phyloP scores from a whole-genome alignment of 2,888 invertebrate species.

The Linnaemya tessellans region DNA sequence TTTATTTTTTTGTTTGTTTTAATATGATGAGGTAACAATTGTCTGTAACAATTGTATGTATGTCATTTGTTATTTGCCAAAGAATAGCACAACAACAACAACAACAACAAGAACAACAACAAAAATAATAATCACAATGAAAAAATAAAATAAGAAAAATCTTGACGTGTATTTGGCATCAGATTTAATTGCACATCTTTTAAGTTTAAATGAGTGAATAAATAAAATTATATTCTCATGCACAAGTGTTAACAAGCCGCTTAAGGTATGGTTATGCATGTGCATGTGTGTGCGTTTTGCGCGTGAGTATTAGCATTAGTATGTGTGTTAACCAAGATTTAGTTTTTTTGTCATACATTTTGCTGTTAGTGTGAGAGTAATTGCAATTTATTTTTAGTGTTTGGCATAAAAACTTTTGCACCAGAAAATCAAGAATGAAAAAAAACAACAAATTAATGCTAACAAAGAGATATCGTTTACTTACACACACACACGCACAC shows the following conservation, averaged over 20 bases:
- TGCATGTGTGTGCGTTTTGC: neutral
- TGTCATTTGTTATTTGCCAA: constrained; percentile 64
- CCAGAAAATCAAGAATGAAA: constrained; percentile 4
- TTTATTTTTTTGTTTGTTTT: constrained; percentile 59
- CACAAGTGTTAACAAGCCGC: constrained; percentile 44
- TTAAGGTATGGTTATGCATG: neutral
- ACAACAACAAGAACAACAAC: constrained; percentile 21
- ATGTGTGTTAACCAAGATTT: constrained; percentile 31
- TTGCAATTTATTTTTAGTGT: constrained; percentile 57
- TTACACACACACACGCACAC: too few relatives aligned
- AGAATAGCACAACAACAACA: constrained; percentile 35
- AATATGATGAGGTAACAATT: constrained; percentile 71
- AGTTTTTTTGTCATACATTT: neutral
- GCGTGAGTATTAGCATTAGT: neutral
- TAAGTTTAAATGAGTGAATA: constrained; percentile 46
- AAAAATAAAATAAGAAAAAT: constrained; percentile 36
- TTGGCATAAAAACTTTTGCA: constrained; percentile 52
- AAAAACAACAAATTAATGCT: neutral
- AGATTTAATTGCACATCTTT: constrained; percentile 69
- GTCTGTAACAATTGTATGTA: constrained; percentile 44
- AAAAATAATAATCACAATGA: constrained; percentile 10
- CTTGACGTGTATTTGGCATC: constrained; percentile 71
- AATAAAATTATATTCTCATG: constrained; percentile 29
- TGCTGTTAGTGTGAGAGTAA: neutral
- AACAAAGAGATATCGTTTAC: constrained; percentile 46